These are phyloP conservation scores for Dasypolia templi DNA, from an alignment of 2,888 invertebrate species.

Conservation along the genomic window DNA sequence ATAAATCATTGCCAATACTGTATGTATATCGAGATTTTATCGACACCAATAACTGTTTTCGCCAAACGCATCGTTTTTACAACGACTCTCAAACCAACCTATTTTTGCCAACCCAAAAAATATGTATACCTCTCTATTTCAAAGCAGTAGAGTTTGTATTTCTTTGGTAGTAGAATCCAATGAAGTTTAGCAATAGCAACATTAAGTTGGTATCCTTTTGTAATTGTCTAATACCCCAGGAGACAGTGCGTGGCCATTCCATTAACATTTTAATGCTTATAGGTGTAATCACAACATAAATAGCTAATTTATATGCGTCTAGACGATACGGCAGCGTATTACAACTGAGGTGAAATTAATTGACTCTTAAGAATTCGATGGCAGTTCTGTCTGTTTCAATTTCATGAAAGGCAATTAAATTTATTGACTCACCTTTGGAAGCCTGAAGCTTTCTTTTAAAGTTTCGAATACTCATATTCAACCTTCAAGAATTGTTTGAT, in stretches of 20 bases:
- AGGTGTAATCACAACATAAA: conserved; percentile 82
- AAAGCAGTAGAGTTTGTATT: conserved; percentile 36
- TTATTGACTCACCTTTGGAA: not conserved
- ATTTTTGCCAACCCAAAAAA: conserved; percentile 32
- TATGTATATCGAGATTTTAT: conserved; percentile 82
- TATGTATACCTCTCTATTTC: not conserved
- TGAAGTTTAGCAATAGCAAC: conserved; percentile 27
- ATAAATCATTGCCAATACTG: conserved; percentile 79
- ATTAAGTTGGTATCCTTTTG: conserved; percentile 67
- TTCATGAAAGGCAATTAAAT: not conserved
- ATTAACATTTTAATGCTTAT: conserved; percentile 87
- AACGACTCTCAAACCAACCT: conserved; percentile 63
- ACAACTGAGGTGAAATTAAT: conserved; percentile 67
- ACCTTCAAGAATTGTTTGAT: not conserved
- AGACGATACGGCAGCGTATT: conserved; percentile 80
- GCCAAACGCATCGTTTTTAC: conserved; percentile 80
- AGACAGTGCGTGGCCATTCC: conserved; percentile 79
- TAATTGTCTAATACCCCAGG: conserved; percentile 83
- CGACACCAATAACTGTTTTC: conserved; percentile 77
- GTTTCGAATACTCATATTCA: too few species aligned
- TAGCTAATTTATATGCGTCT: conserved; percentile 84
- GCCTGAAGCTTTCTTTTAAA: not conserved
- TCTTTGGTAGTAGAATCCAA: conserved; percentile 13
- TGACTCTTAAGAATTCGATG: conserved; percentile 48
- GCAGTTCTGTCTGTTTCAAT: conserved; percentile 20